phyloP scores from a whole-genome alignment of 2,888 invertebrate genomes.

The Pyrrhosoma nymphula region DNA sequence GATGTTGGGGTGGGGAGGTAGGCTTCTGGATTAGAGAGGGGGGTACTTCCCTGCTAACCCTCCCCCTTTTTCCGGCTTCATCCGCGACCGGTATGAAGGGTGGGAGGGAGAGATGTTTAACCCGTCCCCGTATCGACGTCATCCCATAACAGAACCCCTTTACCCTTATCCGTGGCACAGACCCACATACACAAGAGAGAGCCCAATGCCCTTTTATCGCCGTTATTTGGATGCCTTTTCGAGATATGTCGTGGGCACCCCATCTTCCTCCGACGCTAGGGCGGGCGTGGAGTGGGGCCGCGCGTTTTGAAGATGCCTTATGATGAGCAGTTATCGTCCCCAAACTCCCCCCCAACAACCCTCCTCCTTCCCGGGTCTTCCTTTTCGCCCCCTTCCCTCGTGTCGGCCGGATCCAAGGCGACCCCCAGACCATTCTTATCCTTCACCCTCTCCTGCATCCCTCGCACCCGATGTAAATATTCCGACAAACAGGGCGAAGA shows the following conservation, averaged over 20 bases:
- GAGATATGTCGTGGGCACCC: slow-evolving; percentile 23
- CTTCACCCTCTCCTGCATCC: background rate
- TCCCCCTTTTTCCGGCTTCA: background rate
- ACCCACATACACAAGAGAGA: background rate
- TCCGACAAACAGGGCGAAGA: slow-evolving; percentile 37
- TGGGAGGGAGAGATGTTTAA: background rate
- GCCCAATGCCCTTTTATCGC: slow-evolving; percentile 11
- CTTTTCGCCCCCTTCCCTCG: background rate
- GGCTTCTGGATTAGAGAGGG: background rate
- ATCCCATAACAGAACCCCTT: slow-evolving; percentile 9
- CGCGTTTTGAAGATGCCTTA: slow-evolving; percentile 8
- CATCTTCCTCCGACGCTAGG: background rate
- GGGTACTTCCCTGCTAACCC: background rate
- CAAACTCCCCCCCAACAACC: background rate
- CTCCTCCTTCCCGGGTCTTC: background rate
- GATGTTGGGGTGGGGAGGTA: background rate
- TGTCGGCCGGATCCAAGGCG: background rate
- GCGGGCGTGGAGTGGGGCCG: background rate
- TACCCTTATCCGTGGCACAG: slow-evolving; percentile 10
- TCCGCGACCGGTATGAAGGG: background rate
- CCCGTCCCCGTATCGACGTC: background rate
- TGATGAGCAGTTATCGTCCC: slow-evolving; percentile 17
- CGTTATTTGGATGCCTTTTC: slow-evolving; percentile 10
- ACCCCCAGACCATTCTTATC: background rate
- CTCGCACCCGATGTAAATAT: slow-evolving; percentile 52